Conservation (phyloP, 2,888 invertebrate genomes). For the Rhagophthalmus giganteus region DNA sequence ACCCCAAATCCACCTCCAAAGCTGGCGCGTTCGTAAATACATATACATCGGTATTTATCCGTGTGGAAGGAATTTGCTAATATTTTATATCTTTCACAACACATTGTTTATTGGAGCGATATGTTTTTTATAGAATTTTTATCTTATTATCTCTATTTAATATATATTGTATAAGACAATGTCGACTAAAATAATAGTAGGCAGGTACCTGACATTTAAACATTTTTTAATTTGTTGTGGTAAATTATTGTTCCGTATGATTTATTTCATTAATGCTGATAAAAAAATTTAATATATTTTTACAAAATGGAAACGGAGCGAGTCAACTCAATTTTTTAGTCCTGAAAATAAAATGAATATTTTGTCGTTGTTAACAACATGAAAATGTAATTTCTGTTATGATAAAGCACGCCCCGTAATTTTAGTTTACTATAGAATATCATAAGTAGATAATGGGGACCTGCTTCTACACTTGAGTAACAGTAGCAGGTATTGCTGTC, state of each 20-base stretch:
- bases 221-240: not conserved
- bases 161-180: constrained; percentile 1
- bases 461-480: constrained; percentile 28
- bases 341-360: constrained; percentile 1
- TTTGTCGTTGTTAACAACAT: too few relatives aligned
- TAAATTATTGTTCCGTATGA: not conserved
- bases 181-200: too few relatives aligned
- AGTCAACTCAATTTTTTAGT: too few relatives aligned
- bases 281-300: not conserved
- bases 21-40: constrained; percentile 24
- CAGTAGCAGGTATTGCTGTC: constrained; percentile 21
- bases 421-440: constrained; percentile 42
- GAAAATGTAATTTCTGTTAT: too few relatives aligned
- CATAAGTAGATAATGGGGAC: constrained; percentile 44
- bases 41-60: constrained; percentile 25
- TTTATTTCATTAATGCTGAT: too few relatives aligned
- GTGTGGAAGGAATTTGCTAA: constrained; percentile 26
- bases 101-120: constrained; percentile 21
- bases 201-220: too few relatives aligned
- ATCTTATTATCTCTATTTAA: constrained; percentile 3
- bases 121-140: constrained; percentile 10
- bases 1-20: constrained; percentile 39
- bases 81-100: constrained; percentile 28
- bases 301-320: not conserved
- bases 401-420: too few relatives aligned